A percentile compares a stretch with the other conserved stretches of the same genome.
phyloP scores from a whole-genome alignment of 2,797 vertebrate genomes.

The Poecilia picta region DNA sequence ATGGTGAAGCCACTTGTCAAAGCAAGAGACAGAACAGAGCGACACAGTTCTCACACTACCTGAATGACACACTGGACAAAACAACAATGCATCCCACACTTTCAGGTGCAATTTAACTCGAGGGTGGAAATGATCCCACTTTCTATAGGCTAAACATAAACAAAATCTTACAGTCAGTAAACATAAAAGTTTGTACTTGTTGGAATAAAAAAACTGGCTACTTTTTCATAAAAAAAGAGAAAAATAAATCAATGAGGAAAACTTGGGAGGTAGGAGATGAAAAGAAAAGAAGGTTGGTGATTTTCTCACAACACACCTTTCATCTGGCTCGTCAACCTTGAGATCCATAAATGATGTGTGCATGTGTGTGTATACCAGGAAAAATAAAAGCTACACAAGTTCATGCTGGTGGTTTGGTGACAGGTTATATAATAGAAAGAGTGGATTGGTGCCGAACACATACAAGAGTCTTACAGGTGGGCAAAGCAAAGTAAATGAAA shows the following conservation, averaged over 20 bases:
- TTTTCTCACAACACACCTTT: conserved; percentile 33
- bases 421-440: conserved; percentile 3
- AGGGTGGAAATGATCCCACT: conserved; percentile 21
- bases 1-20: conserved; percentile 62
- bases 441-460: conserved; percentile 12
- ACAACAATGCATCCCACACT: conserved; percentile 13
- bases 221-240: conserved; percentile 1
- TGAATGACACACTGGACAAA: conserved; percentile 51
- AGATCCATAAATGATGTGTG: conserved; percentile 2
- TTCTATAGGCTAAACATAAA: neutral
- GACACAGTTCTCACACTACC: conserved; percentile 78
- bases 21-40: conserved; percentile 53
- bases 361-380: neutral
- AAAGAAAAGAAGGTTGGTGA: conserved; percentile 17
- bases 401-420: conserved; percentile 16
- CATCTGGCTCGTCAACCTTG: conserved; percentile 36
- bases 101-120: conserved; percentile 10
- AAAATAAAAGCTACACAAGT: conserved; percentile 27
- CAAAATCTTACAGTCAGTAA: conserved; percentile 21
- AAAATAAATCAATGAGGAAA: conserved; percentile 32
- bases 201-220: neutral
- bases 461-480: conserved; percentile 21
- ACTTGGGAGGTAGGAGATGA: neutral
- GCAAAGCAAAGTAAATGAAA: conserved; percentile 28
- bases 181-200: conserved; percentile 2